Base-by-base conservation (phyloP, 1,140 invertebrate genomes). In the Drosophila seguyi region DNA sequence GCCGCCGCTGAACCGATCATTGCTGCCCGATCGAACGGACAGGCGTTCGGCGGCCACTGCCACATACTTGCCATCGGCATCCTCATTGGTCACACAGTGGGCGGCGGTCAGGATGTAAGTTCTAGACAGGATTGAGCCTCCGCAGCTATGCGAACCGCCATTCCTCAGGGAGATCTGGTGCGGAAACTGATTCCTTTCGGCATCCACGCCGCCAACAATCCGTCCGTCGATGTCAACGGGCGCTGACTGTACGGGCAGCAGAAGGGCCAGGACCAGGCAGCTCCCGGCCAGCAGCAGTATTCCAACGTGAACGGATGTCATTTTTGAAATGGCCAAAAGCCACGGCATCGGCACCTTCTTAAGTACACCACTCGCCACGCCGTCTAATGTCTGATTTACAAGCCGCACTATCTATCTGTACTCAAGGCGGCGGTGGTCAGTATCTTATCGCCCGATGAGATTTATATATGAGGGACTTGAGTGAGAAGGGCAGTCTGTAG, bases 81-180 rank as follows among this genome's bases (percentile, higher is more conserved):
- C 38, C 4, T 36, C 6, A 7, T 53, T 53, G 27, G 61, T 65
- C 6, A 91, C 82, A 59, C 95, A 95, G 59, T 95, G 95, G 34
- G 94, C 94, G 1, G 95, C 95, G 1, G 94, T 95, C 4, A 95
- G 82, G 31, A 95, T 92, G 72, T 92, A 94, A 53, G 92, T 90
- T 0, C 79, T 67, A 10, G 91, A 92, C 18, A 95, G 84, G 5
- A 95, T 94, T 1, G 95, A 94, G 18, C 94, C 95, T 4, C 95
- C 94, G 53, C 95, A 95, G 42, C 92, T 92, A 39, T 94, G 93
- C 0, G 84, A 90, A 6, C 69, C 60, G 0, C 36, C 42, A 61
- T 86, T 92, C 38, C 92, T 79, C 38, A 94, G 50, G 16, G 93
- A 94, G 0, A 94, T 91, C 82, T 94, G 94, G 55, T 94, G 93